A percentile compares a stretch with the other conserved stretches of the same genome.
phyloP scores from a whole-genome alignment of 2,888 invertebrate species.

The Xestia c-nigrum region DNA sequence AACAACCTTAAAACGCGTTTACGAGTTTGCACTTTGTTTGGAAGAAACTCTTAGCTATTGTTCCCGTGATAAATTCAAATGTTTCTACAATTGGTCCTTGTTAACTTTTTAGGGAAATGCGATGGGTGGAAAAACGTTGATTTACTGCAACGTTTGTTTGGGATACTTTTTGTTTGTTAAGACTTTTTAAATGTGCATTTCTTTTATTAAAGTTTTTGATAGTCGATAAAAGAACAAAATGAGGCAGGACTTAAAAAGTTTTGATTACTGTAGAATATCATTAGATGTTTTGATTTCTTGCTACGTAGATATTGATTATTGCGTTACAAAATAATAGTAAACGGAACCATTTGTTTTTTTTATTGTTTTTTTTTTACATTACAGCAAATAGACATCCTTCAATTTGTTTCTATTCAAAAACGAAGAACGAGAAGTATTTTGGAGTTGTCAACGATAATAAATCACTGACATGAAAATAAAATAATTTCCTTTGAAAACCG shows the following conservation, averaged over 20 bases:
- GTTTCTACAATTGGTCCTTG: slow-evolving; percentile 53
- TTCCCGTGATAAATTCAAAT: slow-evolving; percentile 65
- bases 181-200: neutral
- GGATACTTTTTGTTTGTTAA: neutral
- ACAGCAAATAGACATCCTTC: slow-evolving; percentile 28
- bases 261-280: neutral
- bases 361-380: slow-evolving; percentile 9
- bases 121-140: slow-evolving; percentile 17
- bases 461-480: slow-evolving; percentile 37
- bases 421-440: slow-evolving; percentile 30
- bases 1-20: slow-evolving; percentile 70
- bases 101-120: slow-evolving; percentile 53
- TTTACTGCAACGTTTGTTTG: slow-evolving; percentile 10
- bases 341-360: slow-evolving; percentile 28
- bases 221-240: neutral
- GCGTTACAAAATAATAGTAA: neutral
- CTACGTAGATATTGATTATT: too few relatives aligned
- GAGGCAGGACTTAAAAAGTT: neutral
- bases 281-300: too few relatives aligned
- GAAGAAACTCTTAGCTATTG: slow-evolving; percentile 55
- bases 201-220: neutral
- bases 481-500: slow-evolving; percentile 25
- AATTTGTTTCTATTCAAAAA: slow-evolving; percentile 34
- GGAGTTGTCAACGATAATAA: slow-evolving; percentile 40
- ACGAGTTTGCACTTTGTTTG: slow-evolving; percentile 64